phyloP scores from a whole-genome alignment of 2,113 vertebrate species.

The Pandion haliaetus region DNA sequence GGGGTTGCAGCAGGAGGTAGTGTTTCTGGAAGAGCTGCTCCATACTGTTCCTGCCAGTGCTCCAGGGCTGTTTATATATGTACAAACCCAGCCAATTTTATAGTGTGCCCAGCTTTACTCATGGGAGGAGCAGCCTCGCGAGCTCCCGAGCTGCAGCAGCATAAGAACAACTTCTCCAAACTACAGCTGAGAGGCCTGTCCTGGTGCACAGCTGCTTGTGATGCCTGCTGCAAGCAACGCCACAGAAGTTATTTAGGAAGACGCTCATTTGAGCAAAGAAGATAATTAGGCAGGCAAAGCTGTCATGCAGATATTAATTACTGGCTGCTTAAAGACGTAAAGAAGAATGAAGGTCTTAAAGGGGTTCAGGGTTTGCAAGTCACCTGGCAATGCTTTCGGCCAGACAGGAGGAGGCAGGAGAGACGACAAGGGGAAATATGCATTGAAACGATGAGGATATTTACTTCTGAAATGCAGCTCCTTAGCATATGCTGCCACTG shows the following conservation, averaged over 20 bases:
- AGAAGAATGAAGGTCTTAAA: neutral
- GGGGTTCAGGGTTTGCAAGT: neutral
- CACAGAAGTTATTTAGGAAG: slow-evolving; percentile 40
- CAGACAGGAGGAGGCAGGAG: neutral
- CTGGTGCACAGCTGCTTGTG: neutral
- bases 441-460: neutral
- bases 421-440: neutral
- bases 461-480: neutral
- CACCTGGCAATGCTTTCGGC: neutral
- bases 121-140: neutral
- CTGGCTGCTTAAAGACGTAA: neutral
- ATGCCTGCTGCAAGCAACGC: neutral
- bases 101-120: neutral
- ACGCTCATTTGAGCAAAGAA: slow-evolving; percentile 33
- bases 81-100: neutral
- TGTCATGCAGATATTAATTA: slow-evolving; percentile 6
- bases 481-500: slow-evolving; percentile 30
- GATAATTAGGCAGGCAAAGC: slow-evolving; percentile 48
- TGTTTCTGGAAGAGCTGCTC: neutral
- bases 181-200: slow-evolving; percentile 12
- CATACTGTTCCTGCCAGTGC: neutral
- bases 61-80: fast-evolving
- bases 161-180: neutral
- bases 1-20: fast-evolving
- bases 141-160: neutral